phyloP scores from a whole-genome alignment of 30 jellyfish, hydroid and myxozoan species.

The Aurelia aurita complex sp. Pacific region DNA sequence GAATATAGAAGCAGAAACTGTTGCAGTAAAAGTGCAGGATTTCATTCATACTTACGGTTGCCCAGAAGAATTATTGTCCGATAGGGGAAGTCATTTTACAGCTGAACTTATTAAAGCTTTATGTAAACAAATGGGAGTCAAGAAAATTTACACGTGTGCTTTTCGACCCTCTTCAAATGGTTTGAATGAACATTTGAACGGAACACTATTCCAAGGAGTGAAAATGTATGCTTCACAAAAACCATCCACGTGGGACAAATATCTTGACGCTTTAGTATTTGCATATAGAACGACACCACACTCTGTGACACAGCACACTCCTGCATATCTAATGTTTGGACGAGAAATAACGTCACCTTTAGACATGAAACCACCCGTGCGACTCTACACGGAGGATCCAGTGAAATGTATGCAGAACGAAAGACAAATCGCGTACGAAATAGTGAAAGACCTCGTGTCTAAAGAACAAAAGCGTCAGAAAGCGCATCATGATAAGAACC shows the following conservation, averaged over 20 bases:
- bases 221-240: conserved; percentile 26
- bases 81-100: conserved; percentile 39
- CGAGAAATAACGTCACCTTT: conserved; percentile 34
- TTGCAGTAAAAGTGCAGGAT: too few relatives aligned
- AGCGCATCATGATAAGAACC: conserved; percentile 13
- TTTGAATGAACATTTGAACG: conserved; percentile 37
- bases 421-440: conserved; percentile 13
- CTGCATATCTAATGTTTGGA: conserved; percentile 45
- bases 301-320: conserved; percentile 49
- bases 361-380: conserved; percentile 36
- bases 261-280: conserved; percentile 42
- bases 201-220: conserved; percentile 42
- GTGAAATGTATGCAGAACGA: conserved; percentile 33
- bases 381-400: conserved; percentile 23
- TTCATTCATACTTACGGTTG: conserved; percentile 18
- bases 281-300: conserved; percentile 63
- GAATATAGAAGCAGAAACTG: too few relatives aligned
- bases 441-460: conserved; percentile 34
- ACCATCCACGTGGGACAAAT: conserved; percentile 50
- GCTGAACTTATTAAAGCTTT: conserved; percentile 15
- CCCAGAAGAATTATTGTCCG: conserved; percentile 49
- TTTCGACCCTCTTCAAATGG: conserved; percentile 57
- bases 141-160: conserved; percentile 66
- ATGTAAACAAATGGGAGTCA: conserved; percentile 38
- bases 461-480: conserved; percentile 35